These are phyloP conservation scores for Saturnia japonica DNA, from an alignment of 2,888 invertebrate genomes.

Conservation along the genomic window DNA sequence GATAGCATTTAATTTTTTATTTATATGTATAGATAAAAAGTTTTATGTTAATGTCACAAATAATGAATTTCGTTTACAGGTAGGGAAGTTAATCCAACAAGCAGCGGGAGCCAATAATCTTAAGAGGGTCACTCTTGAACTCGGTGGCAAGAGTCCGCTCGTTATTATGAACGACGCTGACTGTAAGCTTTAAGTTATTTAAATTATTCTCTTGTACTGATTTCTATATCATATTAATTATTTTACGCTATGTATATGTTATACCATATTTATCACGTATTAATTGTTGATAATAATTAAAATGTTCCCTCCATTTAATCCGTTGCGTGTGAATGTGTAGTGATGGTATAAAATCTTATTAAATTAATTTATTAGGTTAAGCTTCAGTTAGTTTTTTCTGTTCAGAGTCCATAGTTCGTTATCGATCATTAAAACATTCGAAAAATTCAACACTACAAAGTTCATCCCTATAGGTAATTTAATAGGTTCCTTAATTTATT, in stretches of 20 bases:
- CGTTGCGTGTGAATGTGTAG: neutral
- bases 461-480: too few relatives aligned
- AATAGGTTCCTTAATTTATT: too few relatives aligned
- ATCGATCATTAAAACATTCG: too few relatives aligned
- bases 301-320: neutral
- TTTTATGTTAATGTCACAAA: neutral
- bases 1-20: too few relatives aligned
- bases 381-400: neutral
- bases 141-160: slow-evolving; percentile 94
- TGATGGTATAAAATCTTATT: neutral
- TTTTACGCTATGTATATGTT: neutral
- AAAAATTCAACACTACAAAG: too few relatives aligned
- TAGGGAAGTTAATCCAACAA: slow-evolving; percentile 83
- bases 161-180: slow-evolving; percentile 90
- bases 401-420: neutral
- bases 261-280: neutral
- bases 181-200: slow-evolving; percentile 72
- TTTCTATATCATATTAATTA: neutral
- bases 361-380: neutral
- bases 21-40: too few relatives aligned
- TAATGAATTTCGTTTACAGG: slow-evolving; percentile 47
- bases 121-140: slow-evolving; percentile 90
- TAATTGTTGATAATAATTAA: neutral
- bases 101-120: slow-evolving; percentile 90
- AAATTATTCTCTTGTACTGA: neutral